These are phyloP conservation scores for Lamprologus tigripictilis DNA, from an alignment of 2,113 vertebrate genomes.

Conservation along the genomic window DNA sequence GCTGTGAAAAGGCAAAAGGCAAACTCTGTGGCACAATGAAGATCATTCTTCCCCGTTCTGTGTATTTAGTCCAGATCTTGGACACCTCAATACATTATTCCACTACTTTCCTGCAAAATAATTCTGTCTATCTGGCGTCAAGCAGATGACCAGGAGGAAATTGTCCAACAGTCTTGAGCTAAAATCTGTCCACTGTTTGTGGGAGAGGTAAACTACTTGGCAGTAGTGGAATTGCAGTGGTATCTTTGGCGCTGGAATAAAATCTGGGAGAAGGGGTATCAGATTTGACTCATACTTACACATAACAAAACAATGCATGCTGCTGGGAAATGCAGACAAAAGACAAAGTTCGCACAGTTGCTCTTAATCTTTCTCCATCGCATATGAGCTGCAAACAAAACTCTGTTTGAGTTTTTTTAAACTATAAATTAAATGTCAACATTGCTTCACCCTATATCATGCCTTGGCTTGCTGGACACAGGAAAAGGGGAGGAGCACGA, in stretches of 20 bases:
- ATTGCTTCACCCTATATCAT: background rate
- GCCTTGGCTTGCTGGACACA: background rate
- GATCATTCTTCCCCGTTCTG: slow-evolving; percentile 18
- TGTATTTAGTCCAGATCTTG: background rate
- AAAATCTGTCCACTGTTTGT: background rate
- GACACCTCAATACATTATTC: background rate
- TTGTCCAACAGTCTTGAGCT: background rate
- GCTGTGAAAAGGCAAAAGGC: background rate
- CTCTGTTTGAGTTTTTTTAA: background rate
- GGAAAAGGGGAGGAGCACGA: background rate
- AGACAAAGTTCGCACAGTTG: background rate
- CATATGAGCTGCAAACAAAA: background rate
- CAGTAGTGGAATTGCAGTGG: background rate
- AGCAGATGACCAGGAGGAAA: background rate
- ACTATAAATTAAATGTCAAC: background rate
- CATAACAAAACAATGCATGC: slow-evolving; percentile 7
- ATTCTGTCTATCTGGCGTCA: background rate
- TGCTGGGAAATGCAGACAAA: background rate
- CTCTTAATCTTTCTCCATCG: background rate
- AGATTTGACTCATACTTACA: slow-evolving; percentile 19
- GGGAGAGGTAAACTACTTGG: background rate
- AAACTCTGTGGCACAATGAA: slow-evolving; percentile 34
- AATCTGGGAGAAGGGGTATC: background rate
- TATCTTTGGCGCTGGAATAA: background rate
- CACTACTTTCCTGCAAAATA: background rate